These are phyloP conservation scores for Piezodorus guildinii DNA, from an alignment of 1,140 invertebrate species.

Conservation along the genomic window DNA sequence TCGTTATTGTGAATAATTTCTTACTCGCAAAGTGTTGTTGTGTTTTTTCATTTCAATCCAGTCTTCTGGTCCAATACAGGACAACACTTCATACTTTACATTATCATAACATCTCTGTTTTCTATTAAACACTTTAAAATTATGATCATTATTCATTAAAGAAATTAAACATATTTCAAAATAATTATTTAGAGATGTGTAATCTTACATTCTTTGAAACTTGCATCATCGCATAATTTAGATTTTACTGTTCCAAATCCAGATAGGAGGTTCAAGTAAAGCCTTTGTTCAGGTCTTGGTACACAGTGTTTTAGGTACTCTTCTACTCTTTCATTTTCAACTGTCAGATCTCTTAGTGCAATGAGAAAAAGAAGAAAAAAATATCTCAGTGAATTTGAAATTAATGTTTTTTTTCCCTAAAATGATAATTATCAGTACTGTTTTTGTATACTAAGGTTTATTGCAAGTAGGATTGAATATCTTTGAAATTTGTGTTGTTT, in stretches of 20 bases:
- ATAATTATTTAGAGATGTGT: background rate
- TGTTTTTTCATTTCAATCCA: background rate
- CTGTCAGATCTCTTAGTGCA: slow-evolving; percentile 2
- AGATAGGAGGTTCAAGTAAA: background rate
- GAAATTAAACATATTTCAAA: background rate
- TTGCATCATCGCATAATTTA: background rate
- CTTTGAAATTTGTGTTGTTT: no score
- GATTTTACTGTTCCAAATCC: background rate
- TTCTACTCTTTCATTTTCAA: slow-evolving; percentile 4
- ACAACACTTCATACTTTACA: background rate
- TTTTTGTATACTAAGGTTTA: no score
- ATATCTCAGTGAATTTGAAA: no score
- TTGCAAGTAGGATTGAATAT: no score
- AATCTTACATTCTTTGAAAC: slow-evolving; percentile 8
- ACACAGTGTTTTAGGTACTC: slow-evolving; percentile 6
- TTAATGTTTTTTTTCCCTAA: no score
- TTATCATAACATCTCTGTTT: background rate
- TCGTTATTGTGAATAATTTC: background rate
- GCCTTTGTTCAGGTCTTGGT: background rate
- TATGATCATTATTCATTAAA: background rate
- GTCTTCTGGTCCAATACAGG: background rate
- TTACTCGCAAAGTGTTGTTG: slow-evolving; percentile 7
- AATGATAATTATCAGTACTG: no score
- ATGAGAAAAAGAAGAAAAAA: no score
- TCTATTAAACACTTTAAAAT: slow-evolving; percentile 4